Evolutionary conservation across 2,888 invertebrate genomes (phyloP), one percentile per base, ranked within the genome.

Genomic region (Pammene aurita): DNA sequence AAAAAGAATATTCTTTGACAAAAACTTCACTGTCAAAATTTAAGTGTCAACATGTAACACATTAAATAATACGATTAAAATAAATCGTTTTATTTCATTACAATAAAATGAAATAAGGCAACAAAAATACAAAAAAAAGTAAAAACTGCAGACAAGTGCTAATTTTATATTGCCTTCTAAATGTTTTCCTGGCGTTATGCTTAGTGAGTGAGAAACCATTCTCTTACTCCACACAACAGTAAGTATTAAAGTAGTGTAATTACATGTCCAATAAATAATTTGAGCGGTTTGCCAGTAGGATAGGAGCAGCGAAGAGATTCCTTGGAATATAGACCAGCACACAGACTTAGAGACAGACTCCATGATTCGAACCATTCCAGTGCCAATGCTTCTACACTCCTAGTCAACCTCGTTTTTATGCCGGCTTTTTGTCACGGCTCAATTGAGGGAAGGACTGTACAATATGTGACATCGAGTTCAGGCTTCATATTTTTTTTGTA

Each of bases 41-140:
- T 48, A n/a, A 10, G 52, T 68, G 71, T 66, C 68, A 72, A 64
- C 62, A 68, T 72, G 65, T 65, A 60, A 67, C 41, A 67, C 60
- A 67, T 68, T 44, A 67, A 68, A 65, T 60, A 65, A 52, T 69
- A 41, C 54, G 58, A 16, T 9, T 7, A 14, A 41, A 41, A 41
- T 11, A 16, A 9, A 50, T 41, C 14, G 41, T 62, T 52, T 62
- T n/a, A 62, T 41, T 52, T 58, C 44, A 34, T 52, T 26, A 41
- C 6, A 38, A 14, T 48, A 61, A 48, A 34, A 61, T 61, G 44
- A 46, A 48, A 48, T 52, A 50, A 48, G 52, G 18, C 62, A 50
- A 52, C 5, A 34, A 63, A 42, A 64, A 63, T 41, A 18, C 11
- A 41, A 54, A 54, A 63, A 50, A 16, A 5, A 9, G 26, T 26